These are phyloP conservation scores for Tupaia tana DNA, from an alignment of 2,113 vertebrate genomes.

Conservation along the genomic window DNA sequence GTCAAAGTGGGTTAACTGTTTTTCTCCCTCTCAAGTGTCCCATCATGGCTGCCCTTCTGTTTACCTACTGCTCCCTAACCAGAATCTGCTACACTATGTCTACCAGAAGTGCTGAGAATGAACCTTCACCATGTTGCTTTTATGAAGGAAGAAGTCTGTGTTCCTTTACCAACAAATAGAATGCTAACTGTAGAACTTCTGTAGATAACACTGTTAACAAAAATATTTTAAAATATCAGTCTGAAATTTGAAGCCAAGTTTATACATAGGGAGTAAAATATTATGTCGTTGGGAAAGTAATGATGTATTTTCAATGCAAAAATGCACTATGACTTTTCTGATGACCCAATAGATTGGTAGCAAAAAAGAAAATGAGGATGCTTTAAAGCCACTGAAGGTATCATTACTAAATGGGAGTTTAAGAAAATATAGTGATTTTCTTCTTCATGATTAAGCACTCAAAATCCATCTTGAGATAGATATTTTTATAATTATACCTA, in stretches of 20 bases:
- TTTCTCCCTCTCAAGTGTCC: too few species aligned
- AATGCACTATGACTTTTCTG: too few species aligned
- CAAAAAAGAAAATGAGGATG: conserved; percentile 3
- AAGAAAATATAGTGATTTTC: conserved; percentile 1
- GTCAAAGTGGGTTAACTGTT: too few species aligned
- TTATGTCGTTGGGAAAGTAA: too few species aligned
- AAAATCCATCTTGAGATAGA: neutral
- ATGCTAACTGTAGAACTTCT: neutral
- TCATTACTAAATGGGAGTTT: conserved; percentile 2
- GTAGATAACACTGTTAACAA: neutral
- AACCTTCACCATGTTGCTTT: neutral
- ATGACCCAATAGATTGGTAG: neutral
- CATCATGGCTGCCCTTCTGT: too few species aligned
- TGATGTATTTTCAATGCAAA: too few species aligned
- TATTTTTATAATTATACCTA: neutral
- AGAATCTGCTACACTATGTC: neutral
- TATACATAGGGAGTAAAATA: neutral
- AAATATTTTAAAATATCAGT: neutral
- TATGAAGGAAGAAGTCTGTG: neutral
- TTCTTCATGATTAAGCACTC: neutral
- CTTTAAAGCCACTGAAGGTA: neutral
- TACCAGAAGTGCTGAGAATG: neutral
- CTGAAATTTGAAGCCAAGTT: conserved; percentile 11
- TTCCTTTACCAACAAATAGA: neutral
- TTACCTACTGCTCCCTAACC: too few species aligned